phyloP scores from a whole-genome alignment of 2,797 vertebrate species.

The Lepus oiostolus region DNA sequence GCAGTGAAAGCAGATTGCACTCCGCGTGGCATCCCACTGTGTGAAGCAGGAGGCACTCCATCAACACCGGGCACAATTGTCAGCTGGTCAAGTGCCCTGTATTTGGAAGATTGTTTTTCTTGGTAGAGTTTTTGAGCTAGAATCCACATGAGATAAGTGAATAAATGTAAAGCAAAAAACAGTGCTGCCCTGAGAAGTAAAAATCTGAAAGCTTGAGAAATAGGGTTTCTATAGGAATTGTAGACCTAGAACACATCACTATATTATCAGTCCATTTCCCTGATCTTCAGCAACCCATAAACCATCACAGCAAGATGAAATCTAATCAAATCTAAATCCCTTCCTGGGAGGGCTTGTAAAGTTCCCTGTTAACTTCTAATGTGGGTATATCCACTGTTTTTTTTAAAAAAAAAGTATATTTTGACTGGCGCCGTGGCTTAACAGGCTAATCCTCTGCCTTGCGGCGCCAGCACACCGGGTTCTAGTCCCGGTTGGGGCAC shows the following conservation, averaged over 20 bases:
- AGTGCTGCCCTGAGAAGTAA: background rate
- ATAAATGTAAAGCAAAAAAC: background rate
- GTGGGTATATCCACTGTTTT: background rate
- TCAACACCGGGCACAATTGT: background rate
- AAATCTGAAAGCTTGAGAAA: constrained; percentile 25
- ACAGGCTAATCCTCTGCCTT: no score
- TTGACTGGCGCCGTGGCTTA: no score
- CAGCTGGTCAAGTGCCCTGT: background rate
- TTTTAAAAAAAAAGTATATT: no score
- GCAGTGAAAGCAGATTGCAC: background rate
- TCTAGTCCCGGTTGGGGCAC: no score
- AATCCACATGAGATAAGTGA: background rate
- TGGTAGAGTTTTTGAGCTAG: background rate
- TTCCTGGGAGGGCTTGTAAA: background rate
- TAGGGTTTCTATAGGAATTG: background rate
- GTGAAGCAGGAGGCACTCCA: background rate
- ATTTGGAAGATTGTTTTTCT: background rate
- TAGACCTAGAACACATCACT: background rate
- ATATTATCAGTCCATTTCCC: background rate
- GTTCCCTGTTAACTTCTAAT: background rate
- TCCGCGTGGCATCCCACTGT: fast-evolving
- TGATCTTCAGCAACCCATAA: background rate
- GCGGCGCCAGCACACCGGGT: no score
- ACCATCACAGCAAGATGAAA: background rate
- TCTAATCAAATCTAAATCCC: background rate